Conservation (phyloP, 2,888 invertebrate species). For the Hypercompe scribonia region DNA sequence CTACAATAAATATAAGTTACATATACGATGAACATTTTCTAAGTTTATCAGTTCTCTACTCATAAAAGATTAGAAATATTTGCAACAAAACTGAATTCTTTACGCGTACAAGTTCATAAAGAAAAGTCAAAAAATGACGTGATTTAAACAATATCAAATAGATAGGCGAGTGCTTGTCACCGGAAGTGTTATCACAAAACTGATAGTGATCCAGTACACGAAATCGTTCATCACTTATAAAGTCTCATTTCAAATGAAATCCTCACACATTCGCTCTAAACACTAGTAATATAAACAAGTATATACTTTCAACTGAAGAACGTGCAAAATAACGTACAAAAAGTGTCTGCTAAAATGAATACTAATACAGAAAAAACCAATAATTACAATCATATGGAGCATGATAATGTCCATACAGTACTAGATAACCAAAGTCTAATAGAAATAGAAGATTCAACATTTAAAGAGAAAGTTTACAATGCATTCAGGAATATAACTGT, state of each 20-base stretch:
- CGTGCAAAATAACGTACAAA: constrained; percentile 3
- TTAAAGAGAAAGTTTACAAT: constrained; percentile 52
- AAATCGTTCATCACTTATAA: not conserved
- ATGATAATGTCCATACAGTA: constrained; percentile 37
- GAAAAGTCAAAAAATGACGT: not conserved
- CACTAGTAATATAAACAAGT: constrained; percentile 32
- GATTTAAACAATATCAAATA: not conserved
- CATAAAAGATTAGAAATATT: not conserved
- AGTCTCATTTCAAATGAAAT: constrained; percentile 18
- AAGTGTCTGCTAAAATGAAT: constrained; percentile 34
- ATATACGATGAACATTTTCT: no score
- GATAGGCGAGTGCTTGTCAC: not conserved
- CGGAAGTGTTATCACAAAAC: not conserved
- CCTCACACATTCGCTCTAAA: constrained; percentile 27
- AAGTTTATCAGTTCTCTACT: not conserved
- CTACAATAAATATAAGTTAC: not conserved
- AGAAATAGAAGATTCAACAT: constrained; percentile 44
- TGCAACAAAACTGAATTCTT: not conserved
- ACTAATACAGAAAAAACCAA: constrained; percentile 18
- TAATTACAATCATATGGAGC: constrained; percentile 22
- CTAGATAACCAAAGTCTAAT: constrained; percentile 31
- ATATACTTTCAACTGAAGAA: constrained; percentile 19
- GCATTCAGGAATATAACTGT: constrained; percentile 66
- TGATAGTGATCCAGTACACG: not conserved
- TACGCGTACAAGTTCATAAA: not conserved